A percentile compares a stretch with the other conserved stretches of the same genome.
Conservation (phyloP, 2,113 vertebrate genomes). For the Haemorhous mexicanus region DNA sequence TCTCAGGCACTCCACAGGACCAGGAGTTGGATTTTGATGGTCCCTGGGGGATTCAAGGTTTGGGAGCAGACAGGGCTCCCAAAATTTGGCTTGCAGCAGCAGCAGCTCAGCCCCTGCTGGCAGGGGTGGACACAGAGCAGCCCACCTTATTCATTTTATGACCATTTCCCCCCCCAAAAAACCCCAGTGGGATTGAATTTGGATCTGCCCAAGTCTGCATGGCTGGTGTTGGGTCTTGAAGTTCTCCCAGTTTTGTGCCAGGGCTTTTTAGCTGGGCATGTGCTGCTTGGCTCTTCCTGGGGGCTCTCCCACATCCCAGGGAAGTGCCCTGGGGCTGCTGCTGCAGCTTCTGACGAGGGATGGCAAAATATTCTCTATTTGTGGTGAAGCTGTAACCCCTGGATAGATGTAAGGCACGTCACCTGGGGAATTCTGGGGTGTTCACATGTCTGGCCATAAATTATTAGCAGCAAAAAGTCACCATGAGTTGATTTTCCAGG, state of each 20-base stretch:
- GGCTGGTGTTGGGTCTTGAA: background rate
- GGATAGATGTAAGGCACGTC: accelerated
- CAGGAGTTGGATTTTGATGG: background rate
- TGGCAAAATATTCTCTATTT: background rate
- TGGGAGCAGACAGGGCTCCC: background rate
- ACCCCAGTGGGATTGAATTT: background rate
- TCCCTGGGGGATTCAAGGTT: background rate
- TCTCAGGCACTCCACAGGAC: background rate
- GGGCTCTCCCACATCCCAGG: background rate
- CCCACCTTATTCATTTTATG: background rate
- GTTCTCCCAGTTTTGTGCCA: background rate
- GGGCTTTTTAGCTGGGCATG: background rate
- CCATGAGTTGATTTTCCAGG: background rate
- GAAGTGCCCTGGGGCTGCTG: background rate
- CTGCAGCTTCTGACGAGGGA: background rate
- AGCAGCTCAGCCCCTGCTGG: background rate
- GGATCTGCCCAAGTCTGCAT: background rate
- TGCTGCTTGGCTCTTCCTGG: background rate
- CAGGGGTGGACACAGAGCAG: background rate
- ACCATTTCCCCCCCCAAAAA: background rate
- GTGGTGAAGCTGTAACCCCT: background rate
- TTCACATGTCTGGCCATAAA: background rate
- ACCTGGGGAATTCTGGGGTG: background rate
- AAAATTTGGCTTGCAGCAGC: background rate
- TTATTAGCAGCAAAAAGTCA: background rate